Base-by-base conservation (phyloP, 2,888 invertebrate genomes). In the Rotaria macrura region DNA sequence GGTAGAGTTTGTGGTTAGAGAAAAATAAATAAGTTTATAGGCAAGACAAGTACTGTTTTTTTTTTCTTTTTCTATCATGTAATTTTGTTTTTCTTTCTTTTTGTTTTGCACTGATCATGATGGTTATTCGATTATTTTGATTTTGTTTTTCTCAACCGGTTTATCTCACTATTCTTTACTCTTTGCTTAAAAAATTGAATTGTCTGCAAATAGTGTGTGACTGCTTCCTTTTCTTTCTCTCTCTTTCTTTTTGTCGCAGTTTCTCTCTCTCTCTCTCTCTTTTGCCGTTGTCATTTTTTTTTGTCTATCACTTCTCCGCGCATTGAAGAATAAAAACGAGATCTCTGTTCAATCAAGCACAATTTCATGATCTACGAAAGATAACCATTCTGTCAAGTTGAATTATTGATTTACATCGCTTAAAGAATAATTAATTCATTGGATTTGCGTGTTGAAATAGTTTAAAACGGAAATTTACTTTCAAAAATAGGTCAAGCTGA, bases 141-240 rank as follows among this genome's bases (percentile, higher is more conserved):
- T 52, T 52, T 65, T 65, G 65, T 65, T 65, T 34, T 65, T 65
- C 65, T 65, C 65, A 65, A 65, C 65, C 65, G 65, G 65, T 65
- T 65, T 65, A 65, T 65, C 65, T 65, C 65, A 65, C 34, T 38
- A 65, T 65, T 65, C 65, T 65, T 65, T 65, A 65, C 65, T 34
- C 65, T 65, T 65, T 34, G 65, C 65, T 17, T 65, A 29, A 65
- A 47, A 65, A 79, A 79, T 79, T 40, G 43, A 79, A 79, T 79
- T 79, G 43, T 79, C 79, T 79, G 79, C 79, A 79, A 79, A 79
- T 79, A 79, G 40, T 79, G 79, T 79, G 43, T 79, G 79, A 79
- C 43, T 79, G 40, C 79, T 43, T 79, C 43, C 17, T 49, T 49
- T 49, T 65, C 23, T 29, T 79, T 47, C n/a, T n/a, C n/a, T n/a